A percentile compares a stretch with the other conserved stretches of the same genome.
These are phyloP conservation scores for Schizothorax lantsangensis DNA, from an alignment of 2,797 vertebrate species.

Conservation along the genomic window DNA sequence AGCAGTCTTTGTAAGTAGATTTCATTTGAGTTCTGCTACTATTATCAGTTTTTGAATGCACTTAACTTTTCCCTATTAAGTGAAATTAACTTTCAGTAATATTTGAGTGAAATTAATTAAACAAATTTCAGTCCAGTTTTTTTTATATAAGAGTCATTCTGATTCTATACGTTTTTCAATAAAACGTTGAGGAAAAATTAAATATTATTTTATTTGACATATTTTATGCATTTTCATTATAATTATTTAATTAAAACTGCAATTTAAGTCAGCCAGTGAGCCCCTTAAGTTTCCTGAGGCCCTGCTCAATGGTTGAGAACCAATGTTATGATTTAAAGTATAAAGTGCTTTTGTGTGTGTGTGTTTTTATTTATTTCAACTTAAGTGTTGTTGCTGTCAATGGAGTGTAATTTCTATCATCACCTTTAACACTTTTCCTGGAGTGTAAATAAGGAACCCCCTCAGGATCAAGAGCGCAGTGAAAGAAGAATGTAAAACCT, in stretches of 20 bases:
- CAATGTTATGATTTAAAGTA: not conserved
- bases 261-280: not conserved
- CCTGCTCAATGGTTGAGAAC: not conserved
- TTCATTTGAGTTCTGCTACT: not conserved
- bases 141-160: too few species aligned
- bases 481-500: slow-evolving; percentile 13
- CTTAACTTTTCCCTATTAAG: not conserved
- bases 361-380: too few species aligned
- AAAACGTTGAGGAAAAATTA: too few species aligned
- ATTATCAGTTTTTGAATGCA: not conserved
- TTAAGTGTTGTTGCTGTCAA: not conserved
- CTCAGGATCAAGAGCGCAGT: slow-evolving; percentile 2
- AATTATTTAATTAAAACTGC: not conserved
- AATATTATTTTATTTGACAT: not conserved
- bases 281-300: not conserved
- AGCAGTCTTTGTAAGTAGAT: not conserved
- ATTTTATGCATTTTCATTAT: not conserved
- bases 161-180: not conserved
- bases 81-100: not conserved
- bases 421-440: not conserved
- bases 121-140: not conserved
- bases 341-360: not conserved
- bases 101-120: not conserved
- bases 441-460: not conserved
- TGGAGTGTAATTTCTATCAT: not conserved